Percentiles rank a stretch among this genome's conserved stretches.
Conservation (phyloP, 2,113 vertebrate genomes). For the Pitta sordida region DNA sequence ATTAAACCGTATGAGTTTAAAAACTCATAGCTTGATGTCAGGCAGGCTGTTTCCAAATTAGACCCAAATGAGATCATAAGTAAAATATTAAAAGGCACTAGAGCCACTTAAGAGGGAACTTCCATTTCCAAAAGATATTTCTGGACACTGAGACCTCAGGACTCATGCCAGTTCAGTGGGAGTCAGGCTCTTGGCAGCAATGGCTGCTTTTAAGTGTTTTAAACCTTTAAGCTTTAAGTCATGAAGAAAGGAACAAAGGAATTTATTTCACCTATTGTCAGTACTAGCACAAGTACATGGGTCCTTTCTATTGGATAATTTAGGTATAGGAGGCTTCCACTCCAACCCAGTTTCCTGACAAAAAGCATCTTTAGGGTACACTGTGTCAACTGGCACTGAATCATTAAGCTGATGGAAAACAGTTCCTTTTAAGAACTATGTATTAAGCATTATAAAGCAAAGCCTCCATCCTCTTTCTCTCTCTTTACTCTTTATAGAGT, state of each 20-base stretch:
- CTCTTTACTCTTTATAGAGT: neutral
- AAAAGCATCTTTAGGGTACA: neutral
- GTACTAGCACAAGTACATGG: neutral
- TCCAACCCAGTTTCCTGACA: neutral
- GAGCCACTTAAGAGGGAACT: neutral
- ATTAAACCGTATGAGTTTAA: neutral
- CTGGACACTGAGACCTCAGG: neutral
- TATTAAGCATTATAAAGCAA: no score
- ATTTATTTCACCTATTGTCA: neutral
- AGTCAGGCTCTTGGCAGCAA: neutral
- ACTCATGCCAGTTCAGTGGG: neutral
- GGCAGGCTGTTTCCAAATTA: constrained; percentile 28
- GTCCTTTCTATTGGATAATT: neutral
- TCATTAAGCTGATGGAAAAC: neutral
- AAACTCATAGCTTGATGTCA: constrained; percentile 24
- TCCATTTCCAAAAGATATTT: neutral
- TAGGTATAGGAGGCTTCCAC: neutral
- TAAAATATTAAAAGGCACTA: constrained; percentile 28
- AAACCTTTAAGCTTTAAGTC: neutral
- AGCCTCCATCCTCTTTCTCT: neutral
- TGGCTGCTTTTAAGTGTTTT: neutral
- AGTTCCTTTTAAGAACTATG: neutral
- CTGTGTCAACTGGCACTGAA: neutral
- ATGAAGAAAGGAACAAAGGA: neutral
- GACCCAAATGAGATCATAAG: constrained; percentile 33